Conservation (phyloP, 2,113 vertebrate species). For the Falcunculus frontatus region DNA sequence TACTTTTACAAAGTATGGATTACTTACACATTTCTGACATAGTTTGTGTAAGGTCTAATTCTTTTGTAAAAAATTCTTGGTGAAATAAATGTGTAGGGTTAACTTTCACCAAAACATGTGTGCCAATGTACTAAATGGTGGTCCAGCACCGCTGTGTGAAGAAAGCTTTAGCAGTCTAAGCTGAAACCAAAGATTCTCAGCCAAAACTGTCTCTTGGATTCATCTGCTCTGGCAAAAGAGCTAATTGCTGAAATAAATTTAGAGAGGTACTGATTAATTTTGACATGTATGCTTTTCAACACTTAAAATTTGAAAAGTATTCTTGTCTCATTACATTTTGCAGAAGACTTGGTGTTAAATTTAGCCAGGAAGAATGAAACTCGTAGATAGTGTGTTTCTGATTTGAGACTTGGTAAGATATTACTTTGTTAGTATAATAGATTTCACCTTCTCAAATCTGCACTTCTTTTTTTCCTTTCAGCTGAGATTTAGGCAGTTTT, state of each 20-base stretch:
- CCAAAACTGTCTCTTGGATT: neutral
- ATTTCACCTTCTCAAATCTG: neutral
- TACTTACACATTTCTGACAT: neutral
- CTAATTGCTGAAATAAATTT: constrained; percentile 18
- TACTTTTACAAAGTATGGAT: neutral
- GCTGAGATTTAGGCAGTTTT: neutral
- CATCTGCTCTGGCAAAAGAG: constrained; percentile 27
- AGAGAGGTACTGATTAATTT: neutral
- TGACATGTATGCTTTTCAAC: neutral
- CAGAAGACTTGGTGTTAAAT: neutral
- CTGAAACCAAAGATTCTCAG: neutral
- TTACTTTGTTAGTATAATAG: neutral
- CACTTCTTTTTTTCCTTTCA: neutral
- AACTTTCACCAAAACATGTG: neutral
- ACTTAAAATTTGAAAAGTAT: constrained; percentile 12
- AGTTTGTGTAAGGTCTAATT: neutral
- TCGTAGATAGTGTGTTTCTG: neutral
- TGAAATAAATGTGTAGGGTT: neutral
- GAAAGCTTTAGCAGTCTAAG: neutral
- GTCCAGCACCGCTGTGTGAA: neutral
- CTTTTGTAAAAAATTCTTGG: neutral
- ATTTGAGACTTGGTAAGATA: neutral
- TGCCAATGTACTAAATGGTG: neutral
- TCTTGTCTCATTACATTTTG: neutral
- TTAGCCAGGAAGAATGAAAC: neutral